Evolutionary conservation across 1,140 invertebrate species (phyloP), one percentile per base, ranked within the genome.

Genomic region (Aphaenogaster ashmeadi): DNA sequence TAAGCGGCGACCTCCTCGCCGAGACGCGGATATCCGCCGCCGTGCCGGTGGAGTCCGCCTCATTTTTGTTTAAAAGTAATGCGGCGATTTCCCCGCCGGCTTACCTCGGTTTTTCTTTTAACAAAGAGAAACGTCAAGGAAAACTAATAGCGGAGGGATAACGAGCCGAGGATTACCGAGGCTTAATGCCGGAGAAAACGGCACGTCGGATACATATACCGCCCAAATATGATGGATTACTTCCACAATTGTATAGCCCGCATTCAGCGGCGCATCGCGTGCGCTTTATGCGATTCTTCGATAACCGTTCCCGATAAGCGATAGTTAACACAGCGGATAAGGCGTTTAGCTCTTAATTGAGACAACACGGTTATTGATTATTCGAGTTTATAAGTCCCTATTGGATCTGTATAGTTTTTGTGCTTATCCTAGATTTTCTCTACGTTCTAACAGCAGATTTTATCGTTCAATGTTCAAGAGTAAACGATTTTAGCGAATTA

Each of bases 51-150:
- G 72, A 86, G 74, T 79, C 75, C 47, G 58, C 83, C 50, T 86
- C 83, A 79, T 86, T 87, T 87, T 87, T 80, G 77, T 80, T 87
- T 80, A 81, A 87, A 77, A 80, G 75, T 69, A 79, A 87, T 80
- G 75, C 64, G 62, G 85, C 85, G 75, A 81, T 71, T 80, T 67
- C 64, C 74, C 60, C 74, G 62, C 77, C 36, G 85, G 77, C 77
- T 87, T 80, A 87, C 18, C 75, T 36, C 64, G 72, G 58, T 79
- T 56, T 84, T 75, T 62, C 78, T 74, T 83, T 84, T 74, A 64
- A 75, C 67, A 87, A 87, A 66, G 80, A 67, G 58, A 87, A 74
- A 84, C 56, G 47, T 71, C 75, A 87, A 66, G 77, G 77, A 87
- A 80, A 87, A 87, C 75, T 79, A 87, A 87, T 80, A 80, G 75